Percentiles rank a stretch among this genome's conserved stretches.
These are phyloP conservation scores for Aselliscus stoliczkanus DNA, from an alignment of 2,797 vertebrate genomes.

Conservation along the genomic window DNA sequence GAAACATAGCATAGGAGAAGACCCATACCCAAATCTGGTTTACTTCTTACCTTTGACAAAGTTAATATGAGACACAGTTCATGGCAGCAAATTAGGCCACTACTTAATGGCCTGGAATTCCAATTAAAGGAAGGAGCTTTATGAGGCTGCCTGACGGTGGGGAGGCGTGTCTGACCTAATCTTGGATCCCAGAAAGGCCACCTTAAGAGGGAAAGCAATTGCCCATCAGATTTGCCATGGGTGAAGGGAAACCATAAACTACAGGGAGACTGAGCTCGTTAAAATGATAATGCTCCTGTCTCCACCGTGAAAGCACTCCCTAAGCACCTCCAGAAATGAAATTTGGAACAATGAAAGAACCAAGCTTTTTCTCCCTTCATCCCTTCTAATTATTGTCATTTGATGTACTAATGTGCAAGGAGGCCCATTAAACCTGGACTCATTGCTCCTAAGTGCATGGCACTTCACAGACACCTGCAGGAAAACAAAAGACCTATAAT, in stretches of 20 bases:
- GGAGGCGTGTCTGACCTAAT: slow-evolving; percentile 70
- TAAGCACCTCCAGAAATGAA: slow-evolving; percentile 59
- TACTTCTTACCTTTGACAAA: slow-evolving; percentile 56
- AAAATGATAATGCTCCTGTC: slow-evolving; percentile 65
- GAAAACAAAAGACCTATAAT: not conserved
- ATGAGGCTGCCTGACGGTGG: slow-evolving; percentile 65
- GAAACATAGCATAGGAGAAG: not conserved
- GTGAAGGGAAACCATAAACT: slow-evolving; percentile 65
- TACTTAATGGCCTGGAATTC: slow-evolving; percentile 69
- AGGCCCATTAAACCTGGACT: slow-evolving; percentile 19
- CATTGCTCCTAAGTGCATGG: not conserved
- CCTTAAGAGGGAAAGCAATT: slow-evolving; percentile 73
- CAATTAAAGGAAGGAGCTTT: slow-evolving; percentile 70
- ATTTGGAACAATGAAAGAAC: slow-evolving; percentile 46
- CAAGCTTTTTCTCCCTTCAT: slow-evolving; percentile 37
- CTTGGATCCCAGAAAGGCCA: slow-evolving; percentile 69
- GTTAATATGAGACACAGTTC: slow-evolving; percentile 51
- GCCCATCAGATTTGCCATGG: slow-evolving; percentile 61
- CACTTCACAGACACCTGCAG: not conserved
- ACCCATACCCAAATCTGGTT: not conserved
- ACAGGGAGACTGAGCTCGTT: slow-evolving; percentile 63
- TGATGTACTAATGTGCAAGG: not conserved
- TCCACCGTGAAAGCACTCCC: slow-evolving; percentile 45
- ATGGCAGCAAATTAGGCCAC: slow-evolving; percentile 63
- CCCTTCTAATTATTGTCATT: slow-evolving; percentile 51